Percentiles rank a stretch among this genome's conserved stretches.
Conservation (phyloP, 1,140 invertebrate genomes). For the Bacillus rossius region DNA sequence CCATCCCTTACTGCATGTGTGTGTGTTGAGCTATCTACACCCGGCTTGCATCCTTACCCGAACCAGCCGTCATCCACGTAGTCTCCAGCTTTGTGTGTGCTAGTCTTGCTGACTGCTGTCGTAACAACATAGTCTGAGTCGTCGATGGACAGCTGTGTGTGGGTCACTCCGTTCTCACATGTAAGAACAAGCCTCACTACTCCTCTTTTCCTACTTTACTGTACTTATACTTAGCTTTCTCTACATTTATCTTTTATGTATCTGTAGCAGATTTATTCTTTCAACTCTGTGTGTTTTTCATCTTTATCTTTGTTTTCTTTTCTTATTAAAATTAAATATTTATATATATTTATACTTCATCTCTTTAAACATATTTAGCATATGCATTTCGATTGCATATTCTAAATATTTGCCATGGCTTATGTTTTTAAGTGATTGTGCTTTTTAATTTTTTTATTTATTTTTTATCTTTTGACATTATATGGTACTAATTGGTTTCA, state of each 20-base stretch:
- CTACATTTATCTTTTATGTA: constrained; percentile 17
- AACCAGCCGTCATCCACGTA: too few species aligned
- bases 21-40: too few species aligned
- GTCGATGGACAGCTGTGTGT: too few species aligned
- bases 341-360: constrained; percentile 17
- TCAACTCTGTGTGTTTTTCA: constrained; percentile 7
- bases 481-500: background rate
- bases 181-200: background rate
- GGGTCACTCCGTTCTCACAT: too few species aligned
- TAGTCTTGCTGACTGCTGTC: too few species aligned
- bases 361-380: constrained; percentile 5
- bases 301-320: background rate
- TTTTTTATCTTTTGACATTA: background rate
- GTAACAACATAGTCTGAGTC: too few species aligned
- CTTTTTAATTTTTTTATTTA: background rate
- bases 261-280: constrained; percentile 8
- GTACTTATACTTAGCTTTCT: constrained; percentile 20
- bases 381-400: background rate
- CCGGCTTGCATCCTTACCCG: too few species aligned
- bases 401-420: background rate
- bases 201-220: background rate
- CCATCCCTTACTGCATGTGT: too few species aligned
- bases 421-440: background rate
- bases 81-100: too few species aligned
- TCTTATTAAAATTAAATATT: constrained; percentile 11